Evolutionary conservation across 2,888 invertebrate genomes (phyloP).

Genomic region (Chrysolina americana): DNA sequence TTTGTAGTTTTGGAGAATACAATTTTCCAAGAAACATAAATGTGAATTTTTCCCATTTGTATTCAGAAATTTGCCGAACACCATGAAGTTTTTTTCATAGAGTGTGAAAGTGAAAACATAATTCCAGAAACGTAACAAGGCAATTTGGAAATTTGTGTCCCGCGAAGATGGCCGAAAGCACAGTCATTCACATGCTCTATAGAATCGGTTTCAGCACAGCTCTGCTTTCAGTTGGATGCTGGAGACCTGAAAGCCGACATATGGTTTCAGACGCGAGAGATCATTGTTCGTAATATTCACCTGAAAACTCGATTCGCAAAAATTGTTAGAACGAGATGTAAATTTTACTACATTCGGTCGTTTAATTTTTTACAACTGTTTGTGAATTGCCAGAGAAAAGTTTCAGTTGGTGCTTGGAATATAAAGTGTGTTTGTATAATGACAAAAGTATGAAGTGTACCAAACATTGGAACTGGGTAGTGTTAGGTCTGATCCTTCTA

Average conservation of each 20-base stretch:
- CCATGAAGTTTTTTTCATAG: too few relatives aligned
- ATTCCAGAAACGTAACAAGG: too few relatives aligned
- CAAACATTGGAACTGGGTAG: neutral
- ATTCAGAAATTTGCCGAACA: too few relatives aligned
- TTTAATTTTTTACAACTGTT: neutral
- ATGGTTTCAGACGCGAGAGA: neutral
- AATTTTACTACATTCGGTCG: neutral
- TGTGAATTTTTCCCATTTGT: too few relatives aligned
- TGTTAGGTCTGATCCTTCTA: conserved; percentile 6
- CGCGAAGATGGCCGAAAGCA: neutral
- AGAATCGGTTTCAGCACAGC: neutral
- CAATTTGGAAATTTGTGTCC: too few relatives aligned
- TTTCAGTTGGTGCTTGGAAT: neutral
- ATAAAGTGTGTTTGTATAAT: neutral
- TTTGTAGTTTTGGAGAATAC: too few relatives aligned
- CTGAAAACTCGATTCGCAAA: neutral
- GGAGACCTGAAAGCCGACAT: neutral
- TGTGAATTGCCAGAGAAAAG: neutral
- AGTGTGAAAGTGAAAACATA: too few relatives aligned
- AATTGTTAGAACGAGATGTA: neutral
- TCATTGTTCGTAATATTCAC: neutral
- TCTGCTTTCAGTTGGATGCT: conserved; percentile 15
- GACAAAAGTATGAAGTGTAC: conserved; percentile 3
- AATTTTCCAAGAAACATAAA: too few relatives aligned
- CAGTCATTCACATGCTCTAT: neutral